phyloP scores from a whole-genome alignment of 2,113 vertebrate species.

The Platysteira castanea region DNA sequence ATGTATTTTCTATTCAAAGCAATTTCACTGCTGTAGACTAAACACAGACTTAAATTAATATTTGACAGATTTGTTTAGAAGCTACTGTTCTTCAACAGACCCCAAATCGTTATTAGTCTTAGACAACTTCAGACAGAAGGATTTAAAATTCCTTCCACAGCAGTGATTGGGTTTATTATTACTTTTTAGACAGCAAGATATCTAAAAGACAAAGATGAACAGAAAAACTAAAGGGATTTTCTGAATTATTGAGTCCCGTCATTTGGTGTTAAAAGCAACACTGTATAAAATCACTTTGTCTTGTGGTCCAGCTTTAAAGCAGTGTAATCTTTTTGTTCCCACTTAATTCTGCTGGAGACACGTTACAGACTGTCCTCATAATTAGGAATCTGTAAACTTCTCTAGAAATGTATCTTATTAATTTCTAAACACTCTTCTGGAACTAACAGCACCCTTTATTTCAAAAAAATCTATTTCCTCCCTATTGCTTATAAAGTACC shows the following conservation, averaged over 20 bases:
- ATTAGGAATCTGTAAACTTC: background rate
- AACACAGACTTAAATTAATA: conserved; percentile 5
- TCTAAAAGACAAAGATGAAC: background rate
- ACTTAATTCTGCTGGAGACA: background rate
- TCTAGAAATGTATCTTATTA: background rate
- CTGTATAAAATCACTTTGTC: background rate
- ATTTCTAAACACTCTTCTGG: background rate
- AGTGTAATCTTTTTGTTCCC: background rate
- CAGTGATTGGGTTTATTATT: background rate
- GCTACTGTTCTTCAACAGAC: background rate
- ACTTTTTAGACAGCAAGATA: background rate
- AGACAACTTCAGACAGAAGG: background rate
- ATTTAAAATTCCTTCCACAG: background rate
- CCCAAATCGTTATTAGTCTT: background rate
- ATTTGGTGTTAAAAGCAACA: background rate
- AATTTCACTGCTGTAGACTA: background rate
- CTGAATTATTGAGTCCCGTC: background rate
- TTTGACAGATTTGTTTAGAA: conserved; percentile 2
- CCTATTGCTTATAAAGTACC: background rate
- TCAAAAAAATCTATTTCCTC: background rate
- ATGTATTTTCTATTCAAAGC: background rate
- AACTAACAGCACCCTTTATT: background rate
- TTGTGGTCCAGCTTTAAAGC: background rate
- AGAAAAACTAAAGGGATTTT: background rate
- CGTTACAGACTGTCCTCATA: background rate